Conservation (phyloP, 2,888 invertebrate genomes). For the Oegoconia quadripuncta region DNA sequence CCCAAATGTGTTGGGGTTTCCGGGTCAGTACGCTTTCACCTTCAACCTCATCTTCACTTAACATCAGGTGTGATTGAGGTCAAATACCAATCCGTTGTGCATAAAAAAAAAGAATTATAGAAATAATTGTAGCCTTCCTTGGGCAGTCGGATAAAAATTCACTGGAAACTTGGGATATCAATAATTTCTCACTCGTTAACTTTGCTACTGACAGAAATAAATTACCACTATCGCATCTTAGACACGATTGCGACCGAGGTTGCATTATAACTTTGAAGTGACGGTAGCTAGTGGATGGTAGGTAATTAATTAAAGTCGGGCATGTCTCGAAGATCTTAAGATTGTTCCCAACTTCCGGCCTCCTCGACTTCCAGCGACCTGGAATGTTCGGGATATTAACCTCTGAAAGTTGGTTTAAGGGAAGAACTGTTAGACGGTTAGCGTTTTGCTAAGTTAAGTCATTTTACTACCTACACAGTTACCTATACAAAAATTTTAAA, state of each 20-base stretch:
- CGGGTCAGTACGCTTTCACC: no score
- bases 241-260: background rate
- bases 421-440: conserved; percentile 1
- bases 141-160: no score
- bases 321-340: conserved; percentile 48
- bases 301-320: conserved; percentile 41
- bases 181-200: no score
- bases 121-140: no score
- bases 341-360: conserved; percentile 60
- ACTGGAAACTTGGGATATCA: no score
- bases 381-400: conserved; percentile 59
- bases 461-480: background rate
- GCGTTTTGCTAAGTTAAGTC: background rate
- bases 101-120: no score
- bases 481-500: background rate
- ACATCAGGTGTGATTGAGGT: no score
- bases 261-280: background rate
- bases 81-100: no score
- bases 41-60: no score
- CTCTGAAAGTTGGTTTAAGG: conserved; percentile 18
- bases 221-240: background rate
- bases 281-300: background rate
- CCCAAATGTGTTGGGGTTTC: no score
- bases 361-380: conserved; percentile 51
- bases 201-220: no score